Evolutionary conservation across 2,797 vertebrate genomes (phyloP), one percentile per base, ranked within the genome.

Genomic region (Enteromius mattozi): DNA sequence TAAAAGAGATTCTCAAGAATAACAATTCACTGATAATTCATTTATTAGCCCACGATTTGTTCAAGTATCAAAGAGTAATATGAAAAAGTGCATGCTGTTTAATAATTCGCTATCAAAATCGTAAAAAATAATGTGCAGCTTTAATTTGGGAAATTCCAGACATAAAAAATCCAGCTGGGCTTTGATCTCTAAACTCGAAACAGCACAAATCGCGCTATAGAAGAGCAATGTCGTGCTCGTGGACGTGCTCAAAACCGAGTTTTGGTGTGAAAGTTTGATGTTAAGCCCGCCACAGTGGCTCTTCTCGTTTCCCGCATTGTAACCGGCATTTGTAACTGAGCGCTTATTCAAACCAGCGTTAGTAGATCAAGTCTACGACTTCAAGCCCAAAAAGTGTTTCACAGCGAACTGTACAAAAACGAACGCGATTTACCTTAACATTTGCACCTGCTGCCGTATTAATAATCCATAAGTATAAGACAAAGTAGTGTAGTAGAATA

Each of bases 121-220:
- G 63, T 86, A 76, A 78, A 76, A 51, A 85, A 87, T 69, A 81
- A 84, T 83, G 72, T 80, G 63, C 85, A 74, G 76, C 54, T 76
- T 86, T 78, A 87, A 79, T 76, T 71, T 86, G 42, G 56, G 42
- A 88, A 89, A 86, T 85, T 83, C 84, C 83, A 87, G 54, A 88
- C 84, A 78, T 75, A 42, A 85, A 86, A 86, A 68, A 86, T 87
- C 86, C 84, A 81, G 77, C 86, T 87, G 88, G 63, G 88, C 88
- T 91, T 91, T 91, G 88, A 89, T 89, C 87, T 87, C 66, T 83
- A 66, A 82, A 61, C n/a, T 12, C 59, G 84, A 87, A 54, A 19
- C 14, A 37, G 9, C 12, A 14, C 12, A 40, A 56, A 51, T 79
- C 79, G 24, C 16, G 24, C n/a, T 40, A 61, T 37, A 65, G 81